These are phyloP conservation scores for Apamea epomidion DNA, from an alignment of 2,888 invertebrate genomes.

Conservation along the genomic window DNA sequence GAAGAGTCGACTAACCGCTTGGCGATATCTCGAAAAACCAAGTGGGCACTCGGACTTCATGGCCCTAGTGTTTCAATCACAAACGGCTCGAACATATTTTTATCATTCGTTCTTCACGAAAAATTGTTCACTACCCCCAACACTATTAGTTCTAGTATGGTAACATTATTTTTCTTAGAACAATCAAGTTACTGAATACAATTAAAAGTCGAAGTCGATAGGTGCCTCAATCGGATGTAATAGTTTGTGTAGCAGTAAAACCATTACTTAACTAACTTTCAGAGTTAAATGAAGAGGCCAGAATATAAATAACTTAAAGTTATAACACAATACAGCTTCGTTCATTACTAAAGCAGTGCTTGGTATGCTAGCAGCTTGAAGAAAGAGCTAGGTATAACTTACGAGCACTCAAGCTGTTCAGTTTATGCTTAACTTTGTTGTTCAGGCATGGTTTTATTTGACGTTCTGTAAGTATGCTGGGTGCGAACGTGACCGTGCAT, in stretches of 20 bases:
- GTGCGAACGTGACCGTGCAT: conserved; percentile 8
- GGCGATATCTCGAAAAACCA: too few species aligned
- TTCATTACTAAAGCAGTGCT: conserved; percentile 7
- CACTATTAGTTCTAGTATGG: too few species aligned
- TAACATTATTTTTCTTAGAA: too few species aligned
- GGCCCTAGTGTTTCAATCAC: too few species aligned
- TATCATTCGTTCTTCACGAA: too few species aligned
- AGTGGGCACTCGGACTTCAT: too few species aligned
- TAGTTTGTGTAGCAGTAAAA: neutral
- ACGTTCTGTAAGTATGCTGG: neutral
- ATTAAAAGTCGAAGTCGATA: too few species aligned
- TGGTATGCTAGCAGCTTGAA: conserved; percentile 5
- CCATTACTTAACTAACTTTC: neutral
- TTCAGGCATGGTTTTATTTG: conserved; percentile 2
- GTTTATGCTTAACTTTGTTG: conserved; percentile 5
- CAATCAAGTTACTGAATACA: too few species aligned
- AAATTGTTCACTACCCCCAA: too few species aligned
- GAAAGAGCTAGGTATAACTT: conserved; percentile 22
- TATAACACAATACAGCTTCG: conserved; percentile 7
- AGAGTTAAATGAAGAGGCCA: neutral
- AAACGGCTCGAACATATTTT: too few species aligned
- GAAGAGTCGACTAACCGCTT: too few species aligned
- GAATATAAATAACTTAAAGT: neutral
- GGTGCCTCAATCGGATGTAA: too few species aligned
- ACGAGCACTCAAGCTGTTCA: conserved; percentile 14